Base-by-base conservation (phyloP, 2,888 invertebrate genomes). In the Chrysina gloriosa region DNA sequence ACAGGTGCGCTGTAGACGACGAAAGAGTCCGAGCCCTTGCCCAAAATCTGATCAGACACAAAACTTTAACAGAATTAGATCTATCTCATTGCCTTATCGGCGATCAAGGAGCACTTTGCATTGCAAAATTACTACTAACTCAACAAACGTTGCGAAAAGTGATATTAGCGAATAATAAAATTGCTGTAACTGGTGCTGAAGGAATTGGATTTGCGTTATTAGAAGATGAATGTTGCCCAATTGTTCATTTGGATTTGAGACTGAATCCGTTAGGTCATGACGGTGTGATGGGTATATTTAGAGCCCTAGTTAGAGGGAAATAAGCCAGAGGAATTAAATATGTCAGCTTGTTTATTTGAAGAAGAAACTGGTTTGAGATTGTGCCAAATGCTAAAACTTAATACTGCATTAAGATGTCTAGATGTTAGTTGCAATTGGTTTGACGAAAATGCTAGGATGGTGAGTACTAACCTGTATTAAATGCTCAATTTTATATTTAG, bases 71-170 rank as follows among this genome's bases (percentile, higher is more conserved):
- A 70, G 88, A 89, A 74, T 75, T 91, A 29, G 89, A 90, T 78
- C 86, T 91, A 54, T 89, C 89, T 68, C 87, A 90, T 76, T 90
- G 90, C 77, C 85, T 86, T 73, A 87, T 90, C 54, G 86, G 85
- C 1, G 86, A 90, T 77, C 83, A 84, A 48, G 90, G 90, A 0
- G 88, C 89, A 75, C 84, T 88, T 66, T 90, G 89, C 14, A 81
- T 90, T 1, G 89, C 88, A 0, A 89, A 88, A 71, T 85, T 67
- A 84, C 86, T 73, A 88, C 86, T 7, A 79, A 88, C 67, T 84
- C 88, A 52, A 84, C 86, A 75, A 85, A 87, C 63, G 75, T 87
- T 73, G 82, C 86, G 72, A 84, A 85, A 47, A 52, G 45, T 78
- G 21, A 71, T 71, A 31, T 63, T 76, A 39, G 27, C 65, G 7